Base-by-base conservation (phyloP, 2,113 vertebrate genomes). In the Hippocampus mohnikei region DNA sequence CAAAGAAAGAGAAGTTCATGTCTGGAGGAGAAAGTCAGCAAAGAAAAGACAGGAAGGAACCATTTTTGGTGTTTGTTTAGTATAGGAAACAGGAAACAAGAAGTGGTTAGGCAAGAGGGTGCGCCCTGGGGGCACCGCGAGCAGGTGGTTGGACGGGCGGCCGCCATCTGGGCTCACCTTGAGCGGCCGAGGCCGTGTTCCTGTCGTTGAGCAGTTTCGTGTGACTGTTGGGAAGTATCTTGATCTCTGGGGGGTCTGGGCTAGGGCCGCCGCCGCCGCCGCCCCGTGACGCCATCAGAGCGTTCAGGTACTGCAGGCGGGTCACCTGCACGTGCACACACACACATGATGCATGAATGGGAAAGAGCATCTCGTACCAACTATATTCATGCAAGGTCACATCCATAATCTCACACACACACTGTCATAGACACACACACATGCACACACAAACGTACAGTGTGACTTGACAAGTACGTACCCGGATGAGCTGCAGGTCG, bases 401-500 rank as follows among this genome's bases (percentile, higher is more conserved):
- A 12, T 12, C 23, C 25, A 2, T 10, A 25, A 10, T 10, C n/a
- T 15, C 56, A 29, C 27, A 18, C 27, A 18, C 23, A 27, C 23
- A 18, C 23, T 27, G 9, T 33, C 33, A 37, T 37, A 37, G 53
- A 23, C 55, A 58, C 8, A 16, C 44, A 46, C 44, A 15, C 44
- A 33, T 29, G 29, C 29, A 13, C 23, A 25, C 21, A 23, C 21
- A 25, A 21, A n/a, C 55, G 16, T 1, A 15, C 44, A 5, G 41
- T 5, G 33, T 72, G 42, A 72, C 40, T 16, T 33, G 33, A 33
- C 60, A 61, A 3, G 27, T 1, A 76, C 80, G 1, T 64, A 88
- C 83, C 91, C 94, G 93, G 76, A 97, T 93, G 75, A 95, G 90
- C 91, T 97, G 95, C 79, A 97, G 91, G 81, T 97, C 95, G 0